phyloP scores from a whole-genome alignment of 2,113 vertebrate species.

The Lontra canadensis region DNA sequence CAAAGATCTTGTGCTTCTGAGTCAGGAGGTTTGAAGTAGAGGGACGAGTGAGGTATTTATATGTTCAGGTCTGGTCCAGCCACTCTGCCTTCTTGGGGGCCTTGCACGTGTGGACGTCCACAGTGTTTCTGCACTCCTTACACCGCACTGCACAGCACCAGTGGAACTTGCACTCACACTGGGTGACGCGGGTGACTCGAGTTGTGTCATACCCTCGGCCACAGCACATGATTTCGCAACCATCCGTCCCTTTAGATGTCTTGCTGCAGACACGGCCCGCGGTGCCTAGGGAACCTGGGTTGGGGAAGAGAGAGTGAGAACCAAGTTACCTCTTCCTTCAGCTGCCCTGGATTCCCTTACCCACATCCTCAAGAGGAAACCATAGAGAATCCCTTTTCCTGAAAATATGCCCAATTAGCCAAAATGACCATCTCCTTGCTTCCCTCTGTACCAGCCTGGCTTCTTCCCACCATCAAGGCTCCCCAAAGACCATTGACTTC shows the following conservation, averaged over 20 bases:
- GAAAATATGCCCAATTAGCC: constrained; percentile 36
- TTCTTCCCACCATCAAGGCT: background rate
- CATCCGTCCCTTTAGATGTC: constrained; percentile 92
- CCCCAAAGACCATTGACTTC: background rate
- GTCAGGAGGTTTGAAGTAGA: constrained; percentile 76
- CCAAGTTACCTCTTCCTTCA: background rate
- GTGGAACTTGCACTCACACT: constrained; percentile 99
- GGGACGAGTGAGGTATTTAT: constrained; percentile 58
- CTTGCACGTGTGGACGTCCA: constrained; percentile 98
- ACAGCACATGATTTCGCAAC: constrained; percentile 99
- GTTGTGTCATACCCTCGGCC: constrained; percentile 98
- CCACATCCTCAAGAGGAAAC: constrained; percentile 50
- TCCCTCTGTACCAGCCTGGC: background rate
- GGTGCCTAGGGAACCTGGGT: constrained; percentile 95
- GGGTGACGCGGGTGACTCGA: constrained; percentile 93
- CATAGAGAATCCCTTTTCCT: constrained; percentile 36
- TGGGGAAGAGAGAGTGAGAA: constrained; percentile 25
- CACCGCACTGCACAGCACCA: constrained; percentile 99
- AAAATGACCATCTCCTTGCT: background rate
- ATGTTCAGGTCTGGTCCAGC: constrained; percentile 91
- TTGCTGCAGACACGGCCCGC: constrained; percentile 96
- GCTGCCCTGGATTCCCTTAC: background rate
- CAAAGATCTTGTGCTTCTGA: constrained; percentile 76
- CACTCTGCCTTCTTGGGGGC: constrained; percentile 95
- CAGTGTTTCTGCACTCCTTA: constrained; percentile 94